A percentile compares a stretch with the other conserved stretches of the same genome.
Conservation (phyloP, 2,888 invertebrate genomes). For the Galeopsomyia nigrocyanea region DNA sequence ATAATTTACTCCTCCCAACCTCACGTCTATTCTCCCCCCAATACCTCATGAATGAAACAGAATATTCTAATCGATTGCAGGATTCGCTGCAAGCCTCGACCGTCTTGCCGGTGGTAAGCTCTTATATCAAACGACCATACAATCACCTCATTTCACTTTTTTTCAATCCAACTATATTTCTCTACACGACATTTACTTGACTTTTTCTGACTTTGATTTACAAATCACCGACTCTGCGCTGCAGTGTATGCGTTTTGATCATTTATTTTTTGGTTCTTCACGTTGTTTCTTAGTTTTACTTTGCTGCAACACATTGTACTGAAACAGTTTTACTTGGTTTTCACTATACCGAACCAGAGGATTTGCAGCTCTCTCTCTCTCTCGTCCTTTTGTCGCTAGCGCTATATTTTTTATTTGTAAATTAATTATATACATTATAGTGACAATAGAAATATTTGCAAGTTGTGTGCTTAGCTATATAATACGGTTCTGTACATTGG, state of each 20-base stretch:
- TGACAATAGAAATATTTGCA: conserved; percentile 37
- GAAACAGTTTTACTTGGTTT: conserved; percentile 2
- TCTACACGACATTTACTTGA: background rate
- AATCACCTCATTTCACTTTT: conserved; percentile 20
- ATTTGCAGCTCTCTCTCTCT: background rate
- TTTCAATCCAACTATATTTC: background rate
- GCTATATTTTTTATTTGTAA: conserved; percentile 40
- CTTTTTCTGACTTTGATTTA: no score
- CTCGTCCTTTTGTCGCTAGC: conserved; percentile 19
- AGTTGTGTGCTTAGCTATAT: conserved; percentile 45
- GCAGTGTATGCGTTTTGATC: no score
- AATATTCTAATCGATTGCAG: conserved; percentile 55
- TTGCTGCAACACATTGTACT: conserved; percentile 7
- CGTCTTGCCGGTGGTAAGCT: conserved; percentile 56
- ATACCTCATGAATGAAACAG: conserved; percentile 52
- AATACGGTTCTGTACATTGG: conserved; percentile 14
- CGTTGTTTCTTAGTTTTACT: no score
- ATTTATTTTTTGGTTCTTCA: no score
- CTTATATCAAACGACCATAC: conserved; percentile 47
- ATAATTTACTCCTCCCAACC: conserved; percentile 22
- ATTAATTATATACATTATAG: conserved; percentile 2
- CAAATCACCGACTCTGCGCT: no score
- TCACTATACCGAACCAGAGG: background rate
- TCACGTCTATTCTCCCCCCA: background rate
- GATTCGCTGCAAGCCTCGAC: conserved; percentile 54